Evolutionary conservation across 2,797 vertebrate species (phyloP).

Genomic region (Oreortyx pictus): DNA sequence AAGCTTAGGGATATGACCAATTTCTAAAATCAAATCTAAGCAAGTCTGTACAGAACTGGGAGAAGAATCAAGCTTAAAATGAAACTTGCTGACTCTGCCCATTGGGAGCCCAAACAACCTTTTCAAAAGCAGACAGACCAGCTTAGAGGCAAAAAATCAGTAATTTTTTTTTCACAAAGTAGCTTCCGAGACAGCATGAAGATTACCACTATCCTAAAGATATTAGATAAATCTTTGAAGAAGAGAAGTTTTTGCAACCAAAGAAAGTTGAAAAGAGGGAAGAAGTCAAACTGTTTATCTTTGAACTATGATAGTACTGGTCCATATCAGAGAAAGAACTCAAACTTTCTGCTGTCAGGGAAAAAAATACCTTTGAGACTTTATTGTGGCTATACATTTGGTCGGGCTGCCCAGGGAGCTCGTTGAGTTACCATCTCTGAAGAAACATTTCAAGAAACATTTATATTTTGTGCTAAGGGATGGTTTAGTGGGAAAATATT

Average conservation of each 20-base stretch:
- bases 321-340: background rate
- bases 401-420: too few relatives aligned
- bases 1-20: background rate
- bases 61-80: background rate
- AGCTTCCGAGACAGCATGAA: background rate
- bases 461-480: too few relatives aligned
- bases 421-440: too few relatives aligned
- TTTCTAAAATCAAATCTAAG: background rate
- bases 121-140: background rate
- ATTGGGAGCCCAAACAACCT: background rate
- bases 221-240: background rate
- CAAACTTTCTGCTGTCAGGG: background rate
- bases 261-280: background rate
- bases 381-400: background rate
- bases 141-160: background rate
- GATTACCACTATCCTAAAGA: background rate
- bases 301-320: background rate
- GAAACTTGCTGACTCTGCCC: background rate
- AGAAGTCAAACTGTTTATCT: background rate
- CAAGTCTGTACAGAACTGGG: background rate
- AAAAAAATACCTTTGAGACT: background rate
- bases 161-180: background rate
- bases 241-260: background rate
- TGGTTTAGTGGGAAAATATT: too few relatives aligned
- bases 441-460: too few relatives aligned